Percentiles rank a stretch among this genome's conserved stretches.
Conservation (phyloP, 2,797 vertebrate species). For the Mus spretus region DNA sequence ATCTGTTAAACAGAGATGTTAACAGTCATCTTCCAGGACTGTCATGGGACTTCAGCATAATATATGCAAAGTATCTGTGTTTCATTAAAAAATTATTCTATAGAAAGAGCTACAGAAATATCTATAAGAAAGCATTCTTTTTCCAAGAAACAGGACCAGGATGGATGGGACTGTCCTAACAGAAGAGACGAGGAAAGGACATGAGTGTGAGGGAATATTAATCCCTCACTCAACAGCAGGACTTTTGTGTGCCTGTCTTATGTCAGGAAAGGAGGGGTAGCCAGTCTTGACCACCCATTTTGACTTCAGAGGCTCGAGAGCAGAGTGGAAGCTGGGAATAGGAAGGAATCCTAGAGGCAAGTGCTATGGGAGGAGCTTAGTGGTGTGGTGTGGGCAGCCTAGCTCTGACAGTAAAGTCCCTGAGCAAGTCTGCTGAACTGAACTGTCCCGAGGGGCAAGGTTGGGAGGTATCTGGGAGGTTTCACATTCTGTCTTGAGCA, state of each 20-base stretch:
- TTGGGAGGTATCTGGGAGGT: not conserved
- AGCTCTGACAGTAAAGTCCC: not conserved
- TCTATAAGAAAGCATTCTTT: not conserved
- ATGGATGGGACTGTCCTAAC: not conserved
- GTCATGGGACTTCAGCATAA: constrained; percentile 30
- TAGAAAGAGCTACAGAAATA: not conserved
- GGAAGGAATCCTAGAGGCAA: not conserved
- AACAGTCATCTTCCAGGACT: not conserved
- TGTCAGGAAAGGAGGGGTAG: not conserved
- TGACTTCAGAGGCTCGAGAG: not conserved
- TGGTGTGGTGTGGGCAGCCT: not conserved
- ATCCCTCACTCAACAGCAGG: not conserved
- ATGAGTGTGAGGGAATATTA: not conserved
- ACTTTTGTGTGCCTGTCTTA: not conserved
- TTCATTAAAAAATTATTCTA: constrained; percentile 37
- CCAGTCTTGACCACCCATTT: not conserved
- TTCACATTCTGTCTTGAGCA: not conserved
- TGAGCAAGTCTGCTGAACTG: not conserved
- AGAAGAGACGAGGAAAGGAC: not conserved
- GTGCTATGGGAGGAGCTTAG: not conserved
- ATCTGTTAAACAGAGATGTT: constrained; percentile 40
- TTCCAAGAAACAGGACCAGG: constrained; percentile 12
- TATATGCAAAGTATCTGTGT: not conserved
- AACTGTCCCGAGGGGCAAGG: not conserved
- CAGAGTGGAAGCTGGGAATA: not conserved